phyloP scores from a whole-genome alignment of 1,140 invertebrate species.

The Drosophila chauvacae region DNA sequence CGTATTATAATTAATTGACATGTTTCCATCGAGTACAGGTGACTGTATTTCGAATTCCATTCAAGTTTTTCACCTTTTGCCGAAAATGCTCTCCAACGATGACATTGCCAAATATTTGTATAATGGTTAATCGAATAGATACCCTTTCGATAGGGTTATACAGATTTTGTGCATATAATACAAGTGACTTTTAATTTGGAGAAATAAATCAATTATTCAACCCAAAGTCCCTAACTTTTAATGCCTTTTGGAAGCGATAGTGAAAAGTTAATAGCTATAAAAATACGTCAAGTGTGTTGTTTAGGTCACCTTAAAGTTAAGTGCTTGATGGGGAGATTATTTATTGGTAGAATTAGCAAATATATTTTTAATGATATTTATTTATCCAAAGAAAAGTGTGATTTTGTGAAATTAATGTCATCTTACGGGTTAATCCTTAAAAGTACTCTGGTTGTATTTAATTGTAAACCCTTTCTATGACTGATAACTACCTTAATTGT shows the following conservation, averaged over 20 bases:
- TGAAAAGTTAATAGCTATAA: background rate
- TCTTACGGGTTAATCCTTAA: too few relatives aligned
- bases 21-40: slow-evolving; percentile 7
- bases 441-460: background rate
- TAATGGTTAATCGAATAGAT: background rate
- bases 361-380: too few relatives aligned
- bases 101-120: slow-evolving; percentile 22
- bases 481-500: background rate
- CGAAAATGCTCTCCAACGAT: slow-evolving; percentile 35
- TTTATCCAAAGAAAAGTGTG: too few relatives aligned
- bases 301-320: too few relatives aligned
- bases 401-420: too few relatives aligned
- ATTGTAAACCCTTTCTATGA: background rate
- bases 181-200: background rate
- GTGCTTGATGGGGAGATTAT: background rate
- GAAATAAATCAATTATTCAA: background rate
- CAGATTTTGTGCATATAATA: background rate
- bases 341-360: background rate
- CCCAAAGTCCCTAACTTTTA: background rate
- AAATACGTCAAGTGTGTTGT: background rate
- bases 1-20: slow-evolving; percentile 10
- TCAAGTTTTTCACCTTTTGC: slow-evolving; percentile 12
- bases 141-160: background rate
- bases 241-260: background rate
- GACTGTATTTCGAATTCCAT: slow-evolving; percentile 14